Conservation (phyloP, 2,113 vertebrate species). For the Myrmophylax atrothorax region DNA sequence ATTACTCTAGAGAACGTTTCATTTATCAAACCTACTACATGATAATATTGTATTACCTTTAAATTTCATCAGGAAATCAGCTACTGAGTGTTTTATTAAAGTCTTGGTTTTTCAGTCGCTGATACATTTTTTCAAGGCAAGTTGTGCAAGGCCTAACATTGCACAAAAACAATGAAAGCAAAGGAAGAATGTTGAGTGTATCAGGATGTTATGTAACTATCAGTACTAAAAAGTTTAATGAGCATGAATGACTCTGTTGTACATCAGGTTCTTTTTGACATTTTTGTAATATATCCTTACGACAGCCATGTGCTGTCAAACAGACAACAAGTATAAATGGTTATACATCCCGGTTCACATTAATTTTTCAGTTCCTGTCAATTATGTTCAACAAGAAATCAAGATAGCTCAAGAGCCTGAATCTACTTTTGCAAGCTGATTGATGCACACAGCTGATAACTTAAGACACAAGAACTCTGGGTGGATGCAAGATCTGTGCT, state of each 20-base stretch:
- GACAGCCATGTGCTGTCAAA: constrained; percentile 28
- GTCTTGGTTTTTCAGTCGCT: background rate
- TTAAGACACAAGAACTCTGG: background rate
- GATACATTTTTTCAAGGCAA: constrained; percentile 1
- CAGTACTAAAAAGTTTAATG: constrained; percentile 18
- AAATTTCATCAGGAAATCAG: constrained; percentile 22
- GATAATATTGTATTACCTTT: constrained; percentile 21
- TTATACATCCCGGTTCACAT: background rate
- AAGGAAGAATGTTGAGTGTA: background rate
- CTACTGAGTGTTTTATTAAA: constrained; percentile 3
- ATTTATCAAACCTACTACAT: constrained; percentile 18
- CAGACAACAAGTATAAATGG: background rate
- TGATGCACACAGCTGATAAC: background rate
- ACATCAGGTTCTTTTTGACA: constrained; percentile 18
- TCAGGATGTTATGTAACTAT: background rate
- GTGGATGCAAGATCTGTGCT: background rate
- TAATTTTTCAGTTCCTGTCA: constrained; percentile 12
- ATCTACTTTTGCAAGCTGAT: background rate
- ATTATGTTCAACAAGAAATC: background rate
- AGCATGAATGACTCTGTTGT: constrained; percentile 2
- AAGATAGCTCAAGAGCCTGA: background rate
- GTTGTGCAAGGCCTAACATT: background rate
- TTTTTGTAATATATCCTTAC: constrained; percentile 29
- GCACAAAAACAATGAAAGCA: background rate
- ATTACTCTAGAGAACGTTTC: background rate